Base-by-base conservation (phyloP, 1,140 invertebrate species). In the Muscidifurax raptorellus region DNA sequence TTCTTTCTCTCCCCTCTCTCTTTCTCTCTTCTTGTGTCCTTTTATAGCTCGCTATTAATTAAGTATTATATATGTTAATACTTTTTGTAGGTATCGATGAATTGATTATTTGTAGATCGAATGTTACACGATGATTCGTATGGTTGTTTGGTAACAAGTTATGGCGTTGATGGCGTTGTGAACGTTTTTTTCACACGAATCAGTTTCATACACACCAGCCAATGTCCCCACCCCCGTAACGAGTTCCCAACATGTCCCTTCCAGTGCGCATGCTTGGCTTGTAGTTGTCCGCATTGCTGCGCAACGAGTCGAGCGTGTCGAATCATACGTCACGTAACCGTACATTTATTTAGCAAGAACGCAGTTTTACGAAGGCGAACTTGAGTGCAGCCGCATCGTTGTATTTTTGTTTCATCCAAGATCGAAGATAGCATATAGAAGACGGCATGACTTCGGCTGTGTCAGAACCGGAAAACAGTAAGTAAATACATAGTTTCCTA, bases 191-290 rank as follows among this genome's bases (percentile, higher is more conserved):
- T 40, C 36, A 9, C 36, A 40, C 6, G 36, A 40, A 9, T 40
- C 6, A 59, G 15, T 13, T 15, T 59, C 22, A 59, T 18, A n/a
- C 0, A n/a, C 1, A 59, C 52, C 18, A 59, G 52, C 52, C 52
- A 59, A 59, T 59, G 44, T 4, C 15, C 12, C 25, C 28, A 28
- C 28, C 18, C 25, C 27, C 18, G 30, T 36, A 64, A 82, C 80
- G 71, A 52, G 80, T 82, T 75, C 59, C 71, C 52, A 82, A 82
- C 80, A 74, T 75, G 71, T 82, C 64, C 28, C 47, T 44, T 13
- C 40, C 30, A 66, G 28, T 75, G 32, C 69, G 47, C 25, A 74
- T 59, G 52, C 9, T 13, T 22, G 1, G 1, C 12, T 69, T 52
- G 80, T 59, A 47, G 67, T 59, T 59, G 52, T 59, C 52, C 52